phyloP scores from a whole-genome alignment of 2,888 invertebrate species.

The Sinelater perroti region DNA sequence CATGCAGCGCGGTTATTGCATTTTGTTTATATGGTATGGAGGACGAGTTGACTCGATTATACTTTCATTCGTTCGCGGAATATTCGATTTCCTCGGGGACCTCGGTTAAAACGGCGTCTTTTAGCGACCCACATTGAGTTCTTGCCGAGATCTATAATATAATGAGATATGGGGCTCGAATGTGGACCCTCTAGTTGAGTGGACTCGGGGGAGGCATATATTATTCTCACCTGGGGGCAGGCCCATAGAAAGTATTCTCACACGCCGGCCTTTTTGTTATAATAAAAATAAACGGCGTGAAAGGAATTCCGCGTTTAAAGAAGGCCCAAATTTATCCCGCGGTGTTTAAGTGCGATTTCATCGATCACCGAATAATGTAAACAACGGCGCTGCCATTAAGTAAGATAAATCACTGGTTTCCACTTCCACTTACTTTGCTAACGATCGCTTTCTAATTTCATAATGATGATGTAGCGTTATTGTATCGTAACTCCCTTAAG shows the following conservation, averaged over 20 bases:
- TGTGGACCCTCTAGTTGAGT: conserved; percentile 44
- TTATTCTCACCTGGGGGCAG: conserved; percentile 38
- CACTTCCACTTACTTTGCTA: conserved; percentile 1
- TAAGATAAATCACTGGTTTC: neutral
- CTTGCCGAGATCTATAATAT: conserved; percentile 46
- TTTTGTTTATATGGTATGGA: conserved; percentile 52
- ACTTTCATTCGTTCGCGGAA: conserved; percentile 53
- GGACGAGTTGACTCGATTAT: conserved; percentile 55
- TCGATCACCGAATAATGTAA: too few species aligned
- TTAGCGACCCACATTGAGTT: conserved; percentile 38
- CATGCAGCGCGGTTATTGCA: conserved; percentile 43
- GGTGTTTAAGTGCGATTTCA: too few species aligned
- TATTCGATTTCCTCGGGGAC: conserved; percentile 55
- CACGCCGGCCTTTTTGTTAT: conserved; percentile 31
- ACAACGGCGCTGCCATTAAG: too few species aligned
- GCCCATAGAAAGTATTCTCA: conserved; percentile 33
- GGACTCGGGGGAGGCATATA: conserved; percentile 43
- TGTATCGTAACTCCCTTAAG: conserved; percentile 38
- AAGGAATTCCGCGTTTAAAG: conserved; percentile 8
- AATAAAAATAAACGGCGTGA: conserved; percentile 22
- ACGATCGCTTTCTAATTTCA: conserved; percentile 35
- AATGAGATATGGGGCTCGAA: conserved; percentile 47
- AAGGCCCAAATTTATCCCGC: too few species aligned
- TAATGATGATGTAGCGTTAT: conserved; percentile 37
- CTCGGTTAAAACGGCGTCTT: conserved; percentile 42